Conservation (phyloP, 2,113 vertebrate genomes). For the Pipra filicauda region DNA sequence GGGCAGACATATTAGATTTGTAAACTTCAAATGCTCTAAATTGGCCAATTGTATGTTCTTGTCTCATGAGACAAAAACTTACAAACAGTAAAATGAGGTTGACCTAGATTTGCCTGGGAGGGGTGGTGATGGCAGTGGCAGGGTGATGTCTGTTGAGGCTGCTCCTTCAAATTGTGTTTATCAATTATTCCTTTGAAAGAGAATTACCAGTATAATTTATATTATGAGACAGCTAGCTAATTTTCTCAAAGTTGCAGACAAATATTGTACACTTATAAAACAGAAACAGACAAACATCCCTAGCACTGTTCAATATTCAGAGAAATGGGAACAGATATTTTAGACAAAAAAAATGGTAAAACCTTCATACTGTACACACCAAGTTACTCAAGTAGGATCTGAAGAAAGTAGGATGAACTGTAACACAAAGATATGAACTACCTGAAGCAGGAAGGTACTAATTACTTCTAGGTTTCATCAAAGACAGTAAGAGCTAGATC, state of each 20-base stretch:
- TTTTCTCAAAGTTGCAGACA: background rate
- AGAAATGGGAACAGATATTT: background rate
- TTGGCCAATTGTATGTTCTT: background rate
- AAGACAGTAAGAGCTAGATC: background rate
- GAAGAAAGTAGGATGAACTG: background rate
- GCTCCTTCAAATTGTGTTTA: background rate
- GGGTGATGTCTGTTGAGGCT: background rate
- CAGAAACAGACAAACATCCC: background rate
- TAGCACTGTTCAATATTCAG: background rate
- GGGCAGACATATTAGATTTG: background rate
- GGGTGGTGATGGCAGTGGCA: background rate
- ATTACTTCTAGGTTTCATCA: background rate
- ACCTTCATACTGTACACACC: background rate
- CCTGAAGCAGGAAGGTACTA: background rate
- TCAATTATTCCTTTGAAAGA: background rate
- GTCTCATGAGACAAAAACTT: background rate
- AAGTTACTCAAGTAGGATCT: background rate
- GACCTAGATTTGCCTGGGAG: background rate
- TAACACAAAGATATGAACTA: background rate
- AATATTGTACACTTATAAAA: background rate
- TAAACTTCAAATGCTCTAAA: background rate
- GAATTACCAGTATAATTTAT: background rate
- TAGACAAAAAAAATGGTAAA: background rate
- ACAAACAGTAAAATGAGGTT: background rate
- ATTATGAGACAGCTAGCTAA: background rate